These are phyloP conservation scores for Ataeniobius toweri DNA, from an alignment of 2,797 vertebrate species.

Conservation along the genomic window DNA sequence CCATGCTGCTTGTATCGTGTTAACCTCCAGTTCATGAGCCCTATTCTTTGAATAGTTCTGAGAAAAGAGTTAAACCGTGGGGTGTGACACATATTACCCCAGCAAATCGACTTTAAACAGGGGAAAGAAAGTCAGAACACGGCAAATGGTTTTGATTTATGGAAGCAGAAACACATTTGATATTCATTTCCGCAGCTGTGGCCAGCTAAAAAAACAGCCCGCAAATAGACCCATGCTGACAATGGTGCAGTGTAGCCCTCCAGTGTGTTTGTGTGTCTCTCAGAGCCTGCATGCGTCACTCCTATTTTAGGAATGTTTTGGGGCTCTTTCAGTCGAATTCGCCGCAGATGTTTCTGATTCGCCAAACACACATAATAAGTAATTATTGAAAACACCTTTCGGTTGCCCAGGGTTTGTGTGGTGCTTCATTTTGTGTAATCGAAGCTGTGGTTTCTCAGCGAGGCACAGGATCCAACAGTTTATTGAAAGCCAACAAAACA, in stretches of 20 bases:
- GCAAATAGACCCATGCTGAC: conserved; percentile 75
- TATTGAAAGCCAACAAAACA: conserved; percentile 70
- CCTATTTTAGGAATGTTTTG: conserved; percentile 80
- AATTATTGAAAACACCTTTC: conserved; percentile 83
- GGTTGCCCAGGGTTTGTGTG: conserved; percentile 68
- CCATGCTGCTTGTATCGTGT: conserved; percentile 12
- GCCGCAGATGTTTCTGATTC: conserved; percentile 76
- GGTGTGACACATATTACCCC: conserved; percentile 68
- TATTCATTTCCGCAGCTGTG: conserved; percentile 81
- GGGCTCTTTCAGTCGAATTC: conserved; percentile 73
- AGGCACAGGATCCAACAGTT: conserved; percentile 63
- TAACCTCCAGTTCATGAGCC: conserved; percentile 41
- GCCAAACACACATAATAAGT: conserved; percentile 75
- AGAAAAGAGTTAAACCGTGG: conserved; percentile 63
- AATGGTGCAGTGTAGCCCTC: conserved; percentile 69
- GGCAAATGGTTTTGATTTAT: conserved; percentile 80
- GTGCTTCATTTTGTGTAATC: conserved; percentile 73
- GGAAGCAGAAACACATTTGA: conserved; percentile 79
- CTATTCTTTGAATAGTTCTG: conserved; percentile 47
- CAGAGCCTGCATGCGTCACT: conserved; percentile 72
- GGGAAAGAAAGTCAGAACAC: conserved; percentile 72
- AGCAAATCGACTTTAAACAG: conserved; percentile 69
- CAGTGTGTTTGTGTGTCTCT: conserved; percentile 52
- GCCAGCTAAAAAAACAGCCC: conserved; percentile 79
- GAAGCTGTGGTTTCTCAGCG: conserved; percentile 63